A percentile compares a stretch with the other conserved stretches of the same genome.
Evolutionary conservation across 2,888 invertebrate species (phyloP).

Genomic region (Drosophila ustulata): DNA sequence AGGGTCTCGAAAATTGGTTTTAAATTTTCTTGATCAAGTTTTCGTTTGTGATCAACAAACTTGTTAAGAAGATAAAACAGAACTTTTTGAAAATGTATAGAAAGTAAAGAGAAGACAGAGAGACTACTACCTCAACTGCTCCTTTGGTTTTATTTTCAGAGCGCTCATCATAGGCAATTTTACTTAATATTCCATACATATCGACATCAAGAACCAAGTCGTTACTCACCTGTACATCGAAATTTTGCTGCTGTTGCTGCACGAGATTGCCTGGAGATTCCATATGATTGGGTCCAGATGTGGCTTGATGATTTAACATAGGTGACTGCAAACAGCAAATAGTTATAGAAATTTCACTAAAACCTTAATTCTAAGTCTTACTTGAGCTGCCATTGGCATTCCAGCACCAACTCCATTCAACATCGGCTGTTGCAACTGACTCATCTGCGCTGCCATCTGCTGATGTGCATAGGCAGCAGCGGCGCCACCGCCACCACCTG

Average conservation of each 20-base stretch:
- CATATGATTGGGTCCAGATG: slow-evolving; percentile 83
- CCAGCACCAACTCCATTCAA: slow-evolving; percentile 84
- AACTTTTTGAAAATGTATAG: no score
- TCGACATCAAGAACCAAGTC: neutral
- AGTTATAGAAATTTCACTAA: slow-evolving; percentile 8
- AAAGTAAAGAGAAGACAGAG: no score
- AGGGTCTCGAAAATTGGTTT: neutral
- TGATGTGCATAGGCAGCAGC: slow-evolving; percentile 84
- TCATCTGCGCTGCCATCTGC: slow-evolving; percentile 84
- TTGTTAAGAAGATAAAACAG: no score
- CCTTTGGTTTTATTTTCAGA: no score
- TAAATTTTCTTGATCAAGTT: neutral
- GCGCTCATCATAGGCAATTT: no score
- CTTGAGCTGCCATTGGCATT: slow-evolving; percentile 85
- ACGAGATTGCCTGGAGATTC: slow-evolving; percentile 86
- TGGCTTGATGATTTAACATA: slow-evolving; percentile 84
- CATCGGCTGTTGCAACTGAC: slow-evolving; percentile 84
- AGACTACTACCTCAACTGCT: no score
- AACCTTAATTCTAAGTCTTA: slow-evolving; percentile 37
- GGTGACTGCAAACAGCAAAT: slow-evolving; percentile 78
- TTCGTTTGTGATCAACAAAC: no score
- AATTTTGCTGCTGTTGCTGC: slow-evolving; percentile 90
- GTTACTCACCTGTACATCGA: slow-evolving; percentile 91
- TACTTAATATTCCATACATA: no score
- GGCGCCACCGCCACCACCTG: slow-evolving; percentile 59